Evolutionary conservation across 2,797 vertebrate species (phyloP), one percentile per base, ranked within the genome.

Genomic region (Saxicola maurus): DNA sequence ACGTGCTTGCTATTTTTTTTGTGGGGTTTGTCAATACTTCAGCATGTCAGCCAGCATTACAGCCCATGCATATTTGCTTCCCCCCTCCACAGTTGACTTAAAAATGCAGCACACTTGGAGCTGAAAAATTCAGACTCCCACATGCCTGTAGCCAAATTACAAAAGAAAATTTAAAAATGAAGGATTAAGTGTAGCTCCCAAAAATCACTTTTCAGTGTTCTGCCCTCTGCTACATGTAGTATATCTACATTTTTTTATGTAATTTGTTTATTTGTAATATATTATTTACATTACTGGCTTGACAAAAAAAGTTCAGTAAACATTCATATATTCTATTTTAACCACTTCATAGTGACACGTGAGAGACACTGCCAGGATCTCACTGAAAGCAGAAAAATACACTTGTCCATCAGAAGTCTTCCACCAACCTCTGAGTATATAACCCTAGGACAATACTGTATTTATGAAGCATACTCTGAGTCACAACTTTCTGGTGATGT

Each of bases 11-110:
- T 21, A 13, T 19, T 86, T 62, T 62, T 42, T 35, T 23, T 2
- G 3, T 6, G 4, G 2, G 1, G 1, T 35, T 17, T 83, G 17
- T 46, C 35, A 66, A 4, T 73, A n/a, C 8, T 72, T 7, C 35
- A 17, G 12, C 38, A 12, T 51, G 7, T 40, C 51, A 89, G 59
- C 15, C 19, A 33, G 43, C 40, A 51, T 72, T 68, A 40, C 21
- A 55, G 35, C 14, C 17, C 37, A 6, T 30, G 11, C 0, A 1
- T 45, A 24, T 59, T 82, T 55, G 4, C 15, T 53, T 66, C 2
- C 1, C 4, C 3, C 1, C 3, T 10, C 5, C 15, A 12, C 5
- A 40, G 11, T 0, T 77, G 5, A 55, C 4, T 68, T 55, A 55
- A 82, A 86, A 87, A 62, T 33, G 8, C 15, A 56, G 4, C 9